Conservation (phyloP, 2,797 vertebrate genomes). For the Sarcoramphus papa region DNA sequence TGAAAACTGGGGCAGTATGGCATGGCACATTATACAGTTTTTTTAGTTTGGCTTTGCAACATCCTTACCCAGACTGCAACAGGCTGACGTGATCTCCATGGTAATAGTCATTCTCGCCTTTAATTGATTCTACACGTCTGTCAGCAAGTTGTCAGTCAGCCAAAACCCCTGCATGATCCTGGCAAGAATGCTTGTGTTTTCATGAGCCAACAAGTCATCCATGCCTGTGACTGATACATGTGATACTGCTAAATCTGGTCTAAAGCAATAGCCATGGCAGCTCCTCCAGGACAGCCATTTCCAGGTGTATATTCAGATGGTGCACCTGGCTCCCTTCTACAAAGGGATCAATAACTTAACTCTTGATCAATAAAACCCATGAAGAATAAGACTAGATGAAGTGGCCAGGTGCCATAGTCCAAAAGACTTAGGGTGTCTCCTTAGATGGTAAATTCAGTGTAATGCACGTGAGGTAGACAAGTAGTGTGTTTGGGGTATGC, state of each 20-base stretch:
- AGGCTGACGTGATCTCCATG: background rate
- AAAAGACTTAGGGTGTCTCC: background rate
- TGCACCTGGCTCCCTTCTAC: background rate
- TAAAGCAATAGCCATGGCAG: background rate
- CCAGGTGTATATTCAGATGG: background rate
- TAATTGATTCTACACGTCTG: background rate
- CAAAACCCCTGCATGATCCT: background rate
- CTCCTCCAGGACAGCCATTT: background rate
- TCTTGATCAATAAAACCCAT: background rate
- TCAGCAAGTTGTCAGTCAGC: background rate
- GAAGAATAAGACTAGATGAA: background rate
- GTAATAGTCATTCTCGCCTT: background rate
- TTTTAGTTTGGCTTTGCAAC: background rate
- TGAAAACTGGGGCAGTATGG: background rate
- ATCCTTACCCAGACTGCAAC: background rate
- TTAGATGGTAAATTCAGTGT: background rate
- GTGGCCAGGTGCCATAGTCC: background rate
- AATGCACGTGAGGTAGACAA: background rate
- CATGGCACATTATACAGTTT: background rate
- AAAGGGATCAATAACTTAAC: background rate
- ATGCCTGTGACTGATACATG: background rate
- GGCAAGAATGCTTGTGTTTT: background rate
- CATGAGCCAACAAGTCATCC: background rate
- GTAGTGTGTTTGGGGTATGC: rapidly evolving
- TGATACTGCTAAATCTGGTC: background rate